These are phyloP conservation scores for Marisa cornuarietis DNA, from an alignment of 1,140 invertebrate genomes.

Conservation along the genomic window DNA sequence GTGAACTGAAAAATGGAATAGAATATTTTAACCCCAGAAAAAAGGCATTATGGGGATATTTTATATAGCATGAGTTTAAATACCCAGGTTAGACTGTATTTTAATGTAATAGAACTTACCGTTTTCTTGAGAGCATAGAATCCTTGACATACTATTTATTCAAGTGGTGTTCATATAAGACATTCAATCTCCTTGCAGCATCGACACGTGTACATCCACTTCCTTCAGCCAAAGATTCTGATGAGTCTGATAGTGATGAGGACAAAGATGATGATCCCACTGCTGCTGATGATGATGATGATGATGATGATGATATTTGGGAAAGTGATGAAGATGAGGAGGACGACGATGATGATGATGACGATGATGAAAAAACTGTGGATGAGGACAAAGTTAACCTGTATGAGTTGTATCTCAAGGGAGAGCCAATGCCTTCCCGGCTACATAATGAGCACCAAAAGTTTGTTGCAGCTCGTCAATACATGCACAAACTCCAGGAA, in stretches of 20 bases:
- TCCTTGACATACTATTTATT: background rate
- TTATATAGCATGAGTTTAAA: no score
- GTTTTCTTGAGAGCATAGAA: background rate
- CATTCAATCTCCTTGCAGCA: slow-evolving; percentile 15
- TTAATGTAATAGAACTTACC: no score
- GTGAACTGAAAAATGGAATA: no score
- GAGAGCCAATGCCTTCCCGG: slow-evolving; percentile 32
- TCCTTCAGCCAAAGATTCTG: slow-evolving; percentile 15
- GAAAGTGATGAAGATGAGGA: slow-evolving; percentile 38
- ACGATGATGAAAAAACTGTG: background rate
- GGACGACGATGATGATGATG: slow-evolving; percentile 30
- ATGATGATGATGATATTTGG: slow-evolving; percentile 32
- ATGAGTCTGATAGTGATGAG: slow-evolving; percentile 15
- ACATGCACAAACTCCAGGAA: slow-evolving; percentile 50
- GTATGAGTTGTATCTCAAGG: slow-evolving; percentile 33
- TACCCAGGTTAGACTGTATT: no score
- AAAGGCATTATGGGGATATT: no score
- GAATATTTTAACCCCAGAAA: no score
- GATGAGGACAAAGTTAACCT: slow-evolving; percentile 22
- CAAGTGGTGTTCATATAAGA: no score
- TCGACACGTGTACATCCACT: slow-evolving; percentile 30
- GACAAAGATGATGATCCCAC: slow-evolving; percentile 22
- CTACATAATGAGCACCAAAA: slow-evolving; percentile 55
- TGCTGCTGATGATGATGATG: slow-evolving; percentile 17
- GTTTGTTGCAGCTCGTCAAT: slow-evolving; percentile 50